A percentile compares a stretch with the other conserved stretches of the same genome.
These are phyloP conservation scores for Emys orbicularis DNA, from an alignment of 2,797 vertebrate genomes.

Conservation along the genomic window DNA sequence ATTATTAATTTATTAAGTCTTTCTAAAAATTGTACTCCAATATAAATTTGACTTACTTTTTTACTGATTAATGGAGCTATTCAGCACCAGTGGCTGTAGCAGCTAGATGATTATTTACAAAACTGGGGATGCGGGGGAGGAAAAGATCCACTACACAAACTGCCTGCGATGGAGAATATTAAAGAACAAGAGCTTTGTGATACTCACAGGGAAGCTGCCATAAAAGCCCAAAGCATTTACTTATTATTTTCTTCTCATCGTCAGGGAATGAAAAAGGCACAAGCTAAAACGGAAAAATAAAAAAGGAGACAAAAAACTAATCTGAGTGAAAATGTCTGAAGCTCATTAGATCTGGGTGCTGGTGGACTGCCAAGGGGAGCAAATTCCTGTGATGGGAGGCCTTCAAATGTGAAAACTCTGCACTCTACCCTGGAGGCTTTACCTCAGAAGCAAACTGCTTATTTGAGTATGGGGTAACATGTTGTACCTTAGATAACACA, in stretches of 20 bases:
- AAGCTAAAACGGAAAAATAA: background rate
- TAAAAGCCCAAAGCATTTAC: background rate
- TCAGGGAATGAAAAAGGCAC: background rate
- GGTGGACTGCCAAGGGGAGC: background rate
- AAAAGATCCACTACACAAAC: background rate
- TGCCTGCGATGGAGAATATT: background rate
- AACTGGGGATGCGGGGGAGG: background rate
- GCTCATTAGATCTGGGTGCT: background rate
- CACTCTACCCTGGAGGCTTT: background rate
- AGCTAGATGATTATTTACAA: background rate
- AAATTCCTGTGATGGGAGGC: slow-evolving; percentile 11
- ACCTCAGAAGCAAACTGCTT: slow-evolving; percentile 14
- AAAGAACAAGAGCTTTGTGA: background rate
- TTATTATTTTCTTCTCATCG: background rate
- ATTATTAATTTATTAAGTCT: background rate
- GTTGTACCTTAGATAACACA: background rate
- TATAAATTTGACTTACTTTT: background rate
- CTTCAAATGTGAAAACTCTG: slow-evolving; percentile 16
- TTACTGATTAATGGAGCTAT: background rate
- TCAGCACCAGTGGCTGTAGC: background rate
- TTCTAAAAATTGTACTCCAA: background rate
- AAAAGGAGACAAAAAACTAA: slow-evolving; percentile 8
- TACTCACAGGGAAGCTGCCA: background rate
- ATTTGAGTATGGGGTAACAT: background rate
- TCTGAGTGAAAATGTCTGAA: background rate